Conservation (phyloP, 1,140 invertebrate genomes). For the Caenorhabditis latens region DNA sequence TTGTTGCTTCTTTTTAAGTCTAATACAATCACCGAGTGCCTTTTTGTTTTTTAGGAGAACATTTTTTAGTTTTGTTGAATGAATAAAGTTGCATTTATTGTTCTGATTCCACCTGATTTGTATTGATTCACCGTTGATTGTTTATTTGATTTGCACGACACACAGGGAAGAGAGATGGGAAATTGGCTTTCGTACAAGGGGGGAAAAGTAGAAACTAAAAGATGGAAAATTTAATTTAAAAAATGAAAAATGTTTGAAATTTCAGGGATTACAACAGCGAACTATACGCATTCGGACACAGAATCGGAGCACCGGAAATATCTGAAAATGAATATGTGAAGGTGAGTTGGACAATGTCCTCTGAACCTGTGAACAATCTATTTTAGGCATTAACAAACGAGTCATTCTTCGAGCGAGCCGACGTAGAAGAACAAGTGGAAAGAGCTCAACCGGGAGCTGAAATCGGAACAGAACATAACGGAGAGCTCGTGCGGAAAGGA, state of each 20-base stretch:
- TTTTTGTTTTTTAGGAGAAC: slow-evolving; percentile 1
- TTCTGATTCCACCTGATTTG: not conserved
- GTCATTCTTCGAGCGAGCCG: slow-evolving; percentile 49
- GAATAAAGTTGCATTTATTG: not conserved
- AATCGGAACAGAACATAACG: slow-evolving; percentile 36
- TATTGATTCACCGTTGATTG: not conserved
- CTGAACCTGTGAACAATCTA: not conserved
- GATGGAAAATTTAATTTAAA: not conserved
- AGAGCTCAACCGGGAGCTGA: slow-evolving; percentile 41
- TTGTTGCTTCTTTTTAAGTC: not conserved
- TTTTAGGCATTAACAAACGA: slow-evolving; percentile 58
- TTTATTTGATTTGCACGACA: not conserved
- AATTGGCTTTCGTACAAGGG: too few relatives aligned
- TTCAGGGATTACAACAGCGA: slow-evolving; percentile 64
- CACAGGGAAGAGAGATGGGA: too few relatives aligned
- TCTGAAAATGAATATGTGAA: slow-evolving; percentile 4
- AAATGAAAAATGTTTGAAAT: slow-evolving; percentile 3
- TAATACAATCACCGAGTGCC: not conserved
- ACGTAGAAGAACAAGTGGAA: slow-evolving; percentile 56
- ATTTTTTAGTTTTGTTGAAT: not conserved
- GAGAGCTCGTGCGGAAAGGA: slow-evolving; percentile 50
- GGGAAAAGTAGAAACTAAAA: not conserved
- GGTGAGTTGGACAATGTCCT: not conserved
- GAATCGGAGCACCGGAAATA: slow-evolving; percentile 62
- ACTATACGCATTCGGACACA: slow-evolving; percentile 61